These are phyloP conservation scores for Dipus sagitta DNA, from an alignment of 2,797 vertebrate species.

Conservation along the genomic window DNA sequence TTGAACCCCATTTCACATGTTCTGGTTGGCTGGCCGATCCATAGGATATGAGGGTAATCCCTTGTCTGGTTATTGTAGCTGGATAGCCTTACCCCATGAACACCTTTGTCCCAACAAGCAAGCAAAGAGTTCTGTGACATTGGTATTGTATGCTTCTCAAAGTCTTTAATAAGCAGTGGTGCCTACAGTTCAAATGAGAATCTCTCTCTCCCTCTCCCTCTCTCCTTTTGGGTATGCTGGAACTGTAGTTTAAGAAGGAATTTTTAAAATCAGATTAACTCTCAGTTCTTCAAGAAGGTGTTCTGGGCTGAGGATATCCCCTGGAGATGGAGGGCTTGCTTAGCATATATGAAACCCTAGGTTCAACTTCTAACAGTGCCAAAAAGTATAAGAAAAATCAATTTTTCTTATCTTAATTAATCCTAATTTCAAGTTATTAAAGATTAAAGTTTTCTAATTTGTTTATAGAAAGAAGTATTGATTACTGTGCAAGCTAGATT, in stretches of 20 bases:
- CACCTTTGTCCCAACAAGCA: conserved; percentile 54
- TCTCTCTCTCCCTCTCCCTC: background rate
- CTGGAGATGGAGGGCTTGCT: too few species aligned
- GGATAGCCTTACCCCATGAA: conserved; percentile 39
- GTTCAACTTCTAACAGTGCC: background rate
- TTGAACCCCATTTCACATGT: conserved; percentile 22
- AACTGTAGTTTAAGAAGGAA: background rate
- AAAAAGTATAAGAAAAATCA: background rate
- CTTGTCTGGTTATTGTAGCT: conserved; percentile 1
- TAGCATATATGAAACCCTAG: too few species aligned
- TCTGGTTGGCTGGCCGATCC: conserved; percentile 50
- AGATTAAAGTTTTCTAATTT: conserved; percentile 1
- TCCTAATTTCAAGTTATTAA: background rate
- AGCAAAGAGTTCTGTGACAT: conserved; percentile 38
- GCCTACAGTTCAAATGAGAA: background rate
- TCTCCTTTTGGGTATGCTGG: background rate
- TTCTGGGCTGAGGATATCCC: too few species aligned
- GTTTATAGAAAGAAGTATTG: background rate
- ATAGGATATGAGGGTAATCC: background rate
- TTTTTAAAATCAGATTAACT: background rate
- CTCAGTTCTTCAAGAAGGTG: conserved; percentile 19
- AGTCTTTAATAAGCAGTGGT: conserved; percentile 10
- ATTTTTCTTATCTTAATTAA: background rate
- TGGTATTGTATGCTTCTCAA: conserved; percentile 34
- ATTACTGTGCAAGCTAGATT: background rate